These are phyloP conservation scores for Mustela lutreola DNA, from an alignment of 2,113 vertebrate species.

Conservation along the genomic window DNA sequence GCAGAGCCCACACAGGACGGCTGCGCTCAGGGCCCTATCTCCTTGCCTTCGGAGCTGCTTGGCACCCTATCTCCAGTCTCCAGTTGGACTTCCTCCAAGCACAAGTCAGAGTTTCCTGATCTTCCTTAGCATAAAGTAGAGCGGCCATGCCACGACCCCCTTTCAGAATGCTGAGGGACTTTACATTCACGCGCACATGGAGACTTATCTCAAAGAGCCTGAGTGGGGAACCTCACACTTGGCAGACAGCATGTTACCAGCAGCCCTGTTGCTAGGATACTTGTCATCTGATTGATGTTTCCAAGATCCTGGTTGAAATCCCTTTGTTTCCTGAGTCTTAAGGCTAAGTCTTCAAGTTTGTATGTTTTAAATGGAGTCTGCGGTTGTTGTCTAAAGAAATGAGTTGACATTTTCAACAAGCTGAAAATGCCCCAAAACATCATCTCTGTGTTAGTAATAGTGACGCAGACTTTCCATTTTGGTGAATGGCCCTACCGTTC, in stretches of 20 bases:
- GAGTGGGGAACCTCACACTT: not conserved
- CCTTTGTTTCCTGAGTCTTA: conserved; percentile 54
- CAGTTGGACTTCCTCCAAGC: not conserved
- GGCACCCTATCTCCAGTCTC: not conserved
- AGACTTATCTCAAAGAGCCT: conserved; percentile 68
- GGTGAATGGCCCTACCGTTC: conserved; percentile 62
- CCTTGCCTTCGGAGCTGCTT: not conserved
- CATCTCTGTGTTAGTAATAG: not conserved
- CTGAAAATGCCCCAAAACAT: conserved; percentile 68
- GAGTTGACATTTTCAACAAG: conserved; percentile 74
- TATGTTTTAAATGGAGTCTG: conserved; percentile 71
- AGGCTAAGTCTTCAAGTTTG: conserved; percentile 42
- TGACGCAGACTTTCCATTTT: conserved; percentile 74
- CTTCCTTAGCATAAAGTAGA: conserved; percentile 15
- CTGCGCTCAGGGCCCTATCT: not conserved
- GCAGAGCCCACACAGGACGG: not conserved
- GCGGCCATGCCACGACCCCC: not conserved
- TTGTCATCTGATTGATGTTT: conserved; percentile 75
- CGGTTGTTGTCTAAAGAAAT: conserved; percentile 67
- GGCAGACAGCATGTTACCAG: conserved; percentile 75
- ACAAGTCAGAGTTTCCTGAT: not conserved
- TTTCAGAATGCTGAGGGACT: not conserved
- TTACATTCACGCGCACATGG: conserved; percentile 6
- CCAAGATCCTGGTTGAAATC: conserved; percentile 74
- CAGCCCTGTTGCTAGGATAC: conserved; percentile 84